Evolutionary conservation across 2,888 invertebrate species (phyloP).

Genomic region (Villa cingulata): DNA sequence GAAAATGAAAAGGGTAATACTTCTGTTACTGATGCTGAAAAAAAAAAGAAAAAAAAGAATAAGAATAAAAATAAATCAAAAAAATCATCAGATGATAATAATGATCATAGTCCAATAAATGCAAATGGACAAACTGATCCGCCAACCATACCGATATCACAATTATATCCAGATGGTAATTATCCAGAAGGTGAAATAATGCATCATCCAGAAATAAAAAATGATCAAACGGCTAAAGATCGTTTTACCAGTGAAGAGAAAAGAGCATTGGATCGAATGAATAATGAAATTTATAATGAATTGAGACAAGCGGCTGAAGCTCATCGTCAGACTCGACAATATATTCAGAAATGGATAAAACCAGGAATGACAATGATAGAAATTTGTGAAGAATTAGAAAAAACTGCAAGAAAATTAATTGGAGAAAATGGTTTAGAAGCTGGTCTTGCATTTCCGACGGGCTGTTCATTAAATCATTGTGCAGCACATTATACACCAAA

Average conservation of each 20-base stretch:
- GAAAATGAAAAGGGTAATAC: constrained; percentile 27
- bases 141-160: constrained; percentile 73
- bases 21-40: constrained; percentile 29
- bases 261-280: constrained; percentile 75
- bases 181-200: constrained; percentile 85
- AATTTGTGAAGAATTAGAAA: constrained; percentile 93
- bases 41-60: constrained; percentile 43
- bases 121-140: constrained; percentile 55
- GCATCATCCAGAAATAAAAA: constrained; percentile 61
- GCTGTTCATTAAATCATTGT: constrained; percentile 96
- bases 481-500: constrained; percentile 99
- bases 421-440: constrained; percentile 91
- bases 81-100: neutral
- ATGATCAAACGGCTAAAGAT: constrained; percentile 75
- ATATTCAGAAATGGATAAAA: constrained; percentile 83
- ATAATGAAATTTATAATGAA: constrained; percentile 88
- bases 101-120: neutral
- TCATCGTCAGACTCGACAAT: constrained; percentile 67
- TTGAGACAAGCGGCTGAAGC: constrained; percentile 94
- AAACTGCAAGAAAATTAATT: constrained; percentile 79
- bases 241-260: constrained; percentile 79
- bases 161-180: constrained; percentile 69
- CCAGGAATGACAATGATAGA: constrained; percentile 99
- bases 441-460: constrained; percentile 91
- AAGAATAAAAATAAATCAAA: constrained; percentile 48